phyloP scores from a whole-genome alignment of 1,140 invertebrate species.

The Copidosoma floridanum region DNA sequence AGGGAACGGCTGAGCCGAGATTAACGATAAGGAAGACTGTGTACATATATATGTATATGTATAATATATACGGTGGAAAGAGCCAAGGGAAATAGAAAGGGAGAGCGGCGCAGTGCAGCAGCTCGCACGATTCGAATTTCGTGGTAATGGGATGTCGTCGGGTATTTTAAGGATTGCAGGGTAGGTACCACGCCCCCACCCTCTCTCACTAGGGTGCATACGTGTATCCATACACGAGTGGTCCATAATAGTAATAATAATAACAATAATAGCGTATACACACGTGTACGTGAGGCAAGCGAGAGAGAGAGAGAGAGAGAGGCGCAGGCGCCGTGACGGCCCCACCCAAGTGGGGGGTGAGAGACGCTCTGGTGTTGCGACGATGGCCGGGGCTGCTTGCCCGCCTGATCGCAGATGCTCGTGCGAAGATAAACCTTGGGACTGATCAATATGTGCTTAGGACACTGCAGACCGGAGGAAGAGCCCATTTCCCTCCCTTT shows the following conservation, averaged over 20 bases:
- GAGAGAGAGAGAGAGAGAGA: not conserved
- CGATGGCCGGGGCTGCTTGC: not conserved
- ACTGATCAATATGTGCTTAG: constrained; percentile 11
- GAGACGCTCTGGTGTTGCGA: no score
- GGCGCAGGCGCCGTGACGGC: not conserved
- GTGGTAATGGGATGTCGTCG: constrained; percentile 37
- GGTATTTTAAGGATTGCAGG: not conserved
- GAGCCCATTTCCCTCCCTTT: no score
- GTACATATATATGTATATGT: no score
- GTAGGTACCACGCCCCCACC: not conserved
- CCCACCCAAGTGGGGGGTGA: no score
- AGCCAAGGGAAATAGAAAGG: no score
- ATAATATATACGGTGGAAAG: no score
- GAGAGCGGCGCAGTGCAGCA: no score
- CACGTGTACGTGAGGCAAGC: not conserved
- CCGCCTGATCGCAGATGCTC: not conserved
- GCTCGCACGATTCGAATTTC: constrained; percentile 40
- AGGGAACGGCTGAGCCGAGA: no score
- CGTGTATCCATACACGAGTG: not conserved
- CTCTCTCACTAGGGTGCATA: no score
- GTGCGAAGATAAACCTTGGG: not conserved
- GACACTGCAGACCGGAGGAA: not conserved
- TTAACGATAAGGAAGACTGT: no score
- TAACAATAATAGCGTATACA: no score
- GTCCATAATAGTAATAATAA: no score